Conservation (phyloP, 2,888 invertebrate species). For the Entomobrya proxima region DNA sequence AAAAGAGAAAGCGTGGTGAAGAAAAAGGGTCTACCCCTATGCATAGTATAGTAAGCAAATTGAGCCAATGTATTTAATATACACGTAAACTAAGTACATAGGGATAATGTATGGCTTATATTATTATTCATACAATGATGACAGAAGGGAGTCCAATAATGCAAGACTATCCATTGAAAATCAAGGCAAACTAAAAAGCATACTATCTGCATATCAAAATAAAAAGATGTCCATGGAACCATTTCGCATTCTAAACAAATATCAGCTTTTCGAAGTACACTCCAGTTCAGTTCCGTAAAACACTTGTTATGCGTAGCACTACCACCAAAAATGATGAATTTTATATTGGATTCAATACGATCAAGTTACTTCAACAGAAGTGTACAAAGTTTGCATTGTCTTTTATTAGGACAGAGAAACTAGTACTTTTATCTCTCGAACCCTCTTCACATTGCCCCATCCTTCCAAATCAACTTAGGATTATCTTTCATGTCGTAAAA, state of each 20-base stretch:
- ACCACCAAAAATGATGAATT: neutral
- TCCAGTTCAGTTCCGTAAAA: neutral
- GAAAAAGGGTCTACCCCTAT: neutral
- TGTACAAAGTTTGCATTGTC: too few species aligned
- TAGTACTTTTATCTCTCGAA: too few species aligned
- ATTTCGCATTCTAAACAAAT: neutral
- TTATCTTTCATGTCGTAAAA: too few species aligned
- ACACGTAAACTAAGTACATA: too few species aligned
- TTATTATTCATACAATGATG: neutral
- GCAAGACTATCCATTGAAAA: constrained; percentile 17
- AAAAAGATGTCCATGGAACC: neutral
- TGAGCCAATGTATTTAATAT: too few species aligned
- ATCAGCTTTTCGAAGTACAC: neutral
- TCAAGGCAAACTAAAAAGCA: neutral
- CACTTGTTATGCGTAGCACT: neutral
- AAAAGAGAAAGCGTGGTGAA: constrained; percentile 11
- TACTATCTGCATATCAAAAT: neutral
- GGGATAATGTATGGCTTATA: too few species aligned
- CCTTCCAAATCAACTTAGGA: too few species aligned
- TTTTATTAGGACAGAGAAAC: too few species aligned
- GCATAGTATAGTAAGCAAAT: too few species aligned
- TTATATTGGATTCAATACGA: constrained; percentile 34
- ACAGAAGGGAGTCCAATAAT: neutral
- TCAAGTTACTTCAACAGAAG: neutral
- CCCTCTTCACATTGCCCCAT: too few species aligned